A percentile compares a stretch with the other conserved stretches of the same genome.
These are phyloP conservation scores for Neofelis nebulosa DNA, from an alignment of 2,113 vertebrate genomes.

Conservation along the genomic window DNA sequence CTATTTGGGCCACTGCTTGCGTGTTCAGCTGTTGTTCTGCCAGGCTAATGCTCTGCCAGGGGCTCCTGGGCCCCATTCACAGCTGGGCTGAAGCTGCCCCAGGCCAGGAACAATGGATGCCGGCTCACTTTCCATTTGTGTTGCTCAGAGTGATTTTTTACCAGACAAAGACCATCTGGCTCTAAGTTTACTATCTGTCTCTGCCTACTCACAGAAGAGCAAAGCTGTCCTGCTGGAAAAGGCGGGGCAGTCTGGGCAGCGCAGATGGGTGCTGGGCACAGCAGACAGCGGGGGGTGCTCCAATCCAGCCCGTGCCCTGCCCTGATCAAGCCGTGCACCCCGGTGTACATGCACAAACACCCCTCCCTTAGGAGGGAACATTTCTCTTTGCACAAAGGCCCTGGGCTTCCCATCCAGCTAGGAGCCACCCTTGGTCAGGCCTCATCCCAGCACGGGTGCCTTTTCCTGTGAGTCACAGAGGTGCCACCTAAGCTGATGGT, in stretches of 20 bases:
- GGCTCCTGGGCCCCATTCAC: background rate
- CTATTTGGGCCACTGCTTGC: background rate
- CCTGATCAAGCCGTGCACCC: background rate
- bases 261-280: background rate
- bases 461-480: background rate
- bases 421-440: background rate
- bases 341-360: rapidly evolving
- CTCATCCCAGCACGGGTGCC: background rate
- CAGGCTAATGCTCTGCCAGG: background rate
- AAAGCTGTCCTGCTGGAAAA: background rate
- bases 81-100: background rate
- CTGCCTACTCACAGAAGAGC: background rate
- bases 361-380: background rate
- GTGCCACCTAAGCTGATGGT: background rate
- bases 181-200: background rate
- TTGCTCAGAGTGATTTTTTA: background rate
- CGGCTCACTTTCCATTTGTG: background rate
- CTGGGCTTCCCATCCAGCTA: background rate
- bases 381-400: background rate
- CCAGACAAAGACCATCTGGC: background rate
- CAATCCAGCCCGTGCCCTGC: background rate
- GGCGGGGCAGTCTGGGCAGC: background rate
- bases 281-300: rapidly evolving
- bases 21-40: background rate
- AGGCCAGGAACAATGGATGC: background rate